Evolutionary conservation across 2,797 vertebrate genomes (phyloP), one percentile per base, ranked within the genome.

Genomic region (Xenops minutus): DNA sequence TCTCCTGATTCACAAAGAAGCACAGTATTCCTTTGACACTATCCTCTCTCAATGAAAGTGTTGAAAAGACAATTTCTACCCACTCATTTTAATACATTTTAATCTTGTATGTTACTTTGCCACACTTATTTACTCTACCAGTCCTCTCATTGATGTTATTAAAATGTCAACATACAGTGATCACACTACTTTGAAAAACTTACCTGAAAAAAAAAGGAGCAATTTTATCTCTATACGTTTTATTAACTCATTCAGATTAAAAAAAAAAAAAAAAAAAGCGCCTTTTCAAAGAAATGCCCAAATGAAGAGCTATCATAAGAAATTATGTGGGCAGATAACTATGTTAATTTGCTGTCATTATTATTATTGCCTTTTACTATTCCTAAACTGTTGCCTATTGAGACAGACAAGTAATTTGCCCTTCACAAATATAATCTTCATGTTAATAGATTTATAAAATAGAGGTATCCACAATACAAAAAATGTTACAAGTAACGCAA

Each of bases 61-160:
- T 34, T 88, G 76, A 66, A 86, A 83, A 91, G 72, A 69, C 30
- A 72, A 46, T 24, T 85, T 75, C 54, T 80, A 86, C 9, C 12
- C 55, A 69, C 72, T 66, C 26, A 49, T 89, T 95, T 85, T 81
- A 81, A 89, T 58, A 61, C 7, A 59, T 85, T 93, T 92, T 86
- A 44, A 92, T 72, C 73, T 76, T 41, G 19, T 71, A 41, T 34
- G 43, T 88, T 83, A 75, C 29, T 96, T 85, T 73, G 37, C 34
- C 56, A 67, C 19, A 21, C n/a, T 88, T 84, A 55, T 34, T 82
- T 85, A 58, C 23, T 78, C 43, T 26, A 56, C 34, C 34, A 88
- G 76, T 48, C 66, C 15, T 78, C 34, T n/a, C 34, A 76, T 29
- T 81, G 73, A 66, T 69, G 26, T 75, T 58, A 82, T 52, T 79